Evolutionary conservation across 2,113 vertebrate species (phyloP), one percentile per base, ranked within the genome.

Genomic region (Heliornis fulica): DNA sequence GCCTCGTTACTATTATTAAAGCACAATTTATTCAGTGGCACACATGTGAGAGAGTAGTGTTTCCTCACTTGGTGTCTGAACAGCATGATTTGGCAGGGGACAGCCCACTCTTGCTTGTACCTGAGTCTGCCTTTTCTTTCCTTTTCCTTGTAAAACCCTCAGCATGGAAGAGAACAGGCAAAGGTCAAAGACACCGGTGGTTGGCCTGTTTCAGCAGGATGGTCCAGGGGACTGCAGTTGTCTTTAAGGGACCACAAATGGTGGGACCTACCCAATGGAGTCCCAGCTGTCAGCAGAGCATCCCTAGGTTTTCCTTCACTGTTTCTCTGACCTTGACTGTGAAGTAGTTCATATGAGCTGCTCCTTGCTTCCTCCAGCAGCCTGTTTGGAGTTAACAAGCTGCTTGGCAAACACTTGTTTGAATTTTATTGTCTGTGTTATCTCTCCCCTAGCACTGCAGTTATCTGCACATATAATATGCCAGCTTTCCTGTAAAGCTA

Each of bases 351-450:
- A 38, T 60, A 15, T 0, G 3, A 36, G 36, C 63, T 51, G 29
- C 32, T 66, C 85, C 74, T 48, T 87, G 36, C 53, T 78, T 59
- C 56, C 60, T 46, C 65, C 7, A 1, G 57, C 78, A 61, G 66
- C 57, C 65, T 23, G 34, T 32, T 53, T 34, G 3, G 4, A 28
- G 61, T 26, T 43, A 65, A 57, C 57, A 12, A 25, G 66, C 90
- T 85, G 41, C 75, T 66, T 50, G 28, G 45, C 66, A 92, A 96
- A 92, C 75, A 85, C 36, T 17, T 16, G 43, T 60, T 65, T 86
- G 59, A 15, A 36, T 94, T 83, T 80, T 71, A 74, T 81, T 94
- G 88, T 50, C 80, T 32, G 13, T 41, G 90, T 76, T 93, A 46
- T 77, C 79, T 83, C 51, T 78, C 17, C 51, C 80, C 59, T 16